These are phyloP conservation scores for Phallusia fumigata DNA, from an alignment of 23 tunicate genomes.

Conservation along the genomic window DNA sequence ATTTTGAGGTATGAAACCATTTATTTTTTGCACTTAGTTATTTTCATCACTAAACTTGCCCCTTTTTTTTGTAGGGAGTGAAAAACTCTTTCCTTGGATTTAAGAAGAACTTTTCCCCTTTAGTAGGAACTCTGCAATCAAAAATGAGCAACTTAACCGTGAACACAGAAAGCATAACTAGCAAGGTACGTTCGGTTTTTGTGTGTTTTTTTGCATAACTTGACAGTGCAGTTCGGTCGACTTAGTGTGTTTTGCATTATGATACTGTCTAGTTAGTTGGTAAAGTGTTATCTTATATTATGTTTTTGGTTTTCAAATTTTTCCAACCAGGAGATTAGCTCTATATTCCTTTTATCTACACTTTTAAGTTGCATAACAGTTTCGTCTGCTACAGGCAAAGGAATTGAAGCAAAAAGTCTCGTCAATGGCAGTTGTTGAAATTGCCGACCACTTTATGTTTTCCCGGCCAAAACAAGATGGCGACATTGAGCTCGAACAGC, in stretches of 20 bases:
- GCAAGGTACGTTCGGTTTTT: no score
- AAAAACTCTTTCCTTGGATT: slow-evolving; percentile 31
- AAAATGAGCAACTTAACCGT: slow-evolving; percentile 41
- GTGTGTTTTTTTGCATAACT: background rate
- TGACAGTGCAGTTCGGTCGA: no score
- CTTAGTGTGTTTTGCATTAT: no score
- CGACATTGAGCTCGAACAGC: background rate
- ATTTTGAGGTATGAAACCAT: background rate
- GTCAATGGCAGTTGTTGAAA: slow-evolving; percentile 1
- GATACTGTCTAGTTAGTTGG: no score
- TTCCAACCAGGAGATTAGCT: no score
- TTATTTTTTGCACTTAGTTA: background rate
- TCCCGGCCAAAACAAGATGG: background rate
- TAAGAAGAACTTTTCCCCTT: slow-evolving; percentile 31
- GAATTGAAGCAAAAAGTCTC: slow-evolving; percentile 25
- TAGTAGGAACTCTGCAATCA: slow-evolving; percentile 30
- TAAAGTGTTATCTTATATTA: no score
- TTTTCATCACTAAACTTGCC: background rate
- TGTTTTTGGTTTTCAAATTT: no score
- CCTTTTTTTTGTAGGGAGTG: slow-evolving; percentile 18
- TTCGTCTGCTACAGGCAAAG: slow-evolving; percentile 10
- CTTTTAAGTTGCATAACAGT: background rate
- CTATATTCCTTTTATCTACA: background rate
- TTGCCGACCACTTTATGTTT: background rate
- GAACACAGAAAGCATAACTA: slow-evolving; percentile 21